phyloP scores from a whole-genome alignment of 1,140 invertebrate genomes.

The Drosophila azteca region DNA sequence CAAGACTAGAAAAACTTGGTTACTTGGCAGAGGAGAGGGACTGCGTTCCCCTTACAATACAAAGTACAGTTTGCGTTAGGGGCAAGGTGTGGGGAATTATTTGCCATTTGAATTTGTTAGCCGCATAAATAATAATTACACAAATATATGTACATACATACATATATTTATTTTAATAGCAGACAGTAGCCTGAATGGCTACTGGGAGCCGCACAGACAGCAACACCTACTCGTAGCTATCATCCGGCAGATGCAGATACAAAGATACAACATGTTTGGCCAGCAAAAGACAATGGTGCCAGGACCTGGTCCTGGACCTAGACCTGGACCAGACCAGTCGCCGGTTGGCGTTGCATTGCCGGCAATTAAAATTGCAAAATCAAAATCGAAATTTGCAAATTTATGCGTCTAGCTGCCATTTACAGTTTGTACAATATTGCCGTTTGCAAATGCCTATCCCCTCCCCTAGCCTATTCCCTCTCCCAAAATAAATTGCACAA shows the following conservation, averaged over 20 bases:
- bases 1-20: constrained; percentile 42
- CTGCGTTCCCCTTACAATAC: not conserved
- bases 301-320: no score
- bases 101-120: constrained; percentile 19
- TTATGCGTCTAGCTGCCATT: constrained; percentile 79
- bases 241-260: constrained; percentile 57
- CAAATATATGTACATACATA: no score
- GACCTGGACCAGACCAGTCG: constrained; percentile 3
- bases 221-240: not conserved
- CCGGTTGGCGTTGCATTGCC: constrained; percentile 25
- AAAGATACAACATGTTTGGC: constrained; percentile 76
- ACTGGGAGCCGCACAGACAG: constrained; percentile 24
- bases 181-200: constrained; percentile 20
- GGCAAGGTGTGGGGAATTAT: constrained; percentile 11
- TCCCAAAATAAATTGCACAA: constrained; percentile 46
- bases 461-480: not conserved
- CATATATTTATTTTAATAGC: constrained; percentile 21
- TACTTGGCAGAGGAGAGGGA: not conserved
- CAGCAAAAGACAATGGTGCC: constrained; percentile 59
- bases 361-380: constrained; percentile 80
- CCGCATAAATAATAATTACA: constrained; percentile 74
- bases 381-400: constrained; percentile 80
- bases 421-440: constrained; percentile 56
- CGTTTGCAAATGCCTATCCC: not conserved
- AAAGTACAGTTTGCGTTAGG: constrained; percentile 54